These are phyloP conservation scores for Ambastaia sidthimunki DNA, from an alignment of 2,797 vertebrate species.

Conservation along the genomic window DNA sequence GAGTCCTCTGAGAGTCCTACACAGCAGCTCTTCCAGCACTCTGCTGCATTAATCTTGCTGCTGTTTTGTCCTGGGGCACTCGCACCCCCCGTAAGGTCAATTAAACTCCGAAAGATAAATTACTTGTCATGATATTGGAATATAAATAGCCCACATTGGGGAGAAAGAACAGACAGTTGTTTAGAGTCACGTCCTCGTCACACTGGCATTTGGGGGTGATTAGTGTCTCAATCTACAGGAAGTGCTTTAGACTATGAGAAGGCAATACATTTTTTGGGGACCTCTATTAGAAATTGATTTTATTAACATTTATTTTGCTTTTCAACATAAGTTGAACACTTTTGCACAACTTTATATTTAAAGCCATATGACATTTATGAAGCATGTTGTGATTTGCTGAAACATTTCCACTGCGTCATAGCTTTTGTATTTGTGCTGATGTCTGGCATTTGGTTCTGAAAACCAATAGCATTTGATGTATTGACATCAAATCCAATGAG, in stretches of 20 bases:
- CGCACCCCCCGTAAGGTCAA: constrained; percentile 61
- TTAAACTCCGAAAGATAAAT: constrained; percentile 65
- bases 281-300: neutral
- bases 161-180: constrained; percentile 29
- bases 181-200: constrained; percentile 39
- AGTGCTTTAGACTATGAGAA: neutral
- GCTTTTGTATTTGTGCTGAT: no score
- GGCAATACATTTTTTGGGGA: neutral
- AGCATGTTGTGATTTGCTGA: no score
- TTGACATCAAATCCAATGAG: no score
- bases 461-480: no score
- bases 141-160: constrained; percentile 56
- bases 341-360: neutral
- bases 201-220: constrained; percentile 32
- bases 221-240: constrained; percentile 5
- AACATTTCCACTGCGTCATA: no score
- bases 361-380: no score
- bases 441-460: no score
- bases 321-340: neutral
- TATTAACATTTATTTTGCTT: neutral
- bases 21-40: constrained; percentile 46
- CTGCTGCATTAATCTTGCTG: constrained; percentile 64
- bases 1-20: constrained; percentile 60
- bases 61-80: constrained; percentile 56
- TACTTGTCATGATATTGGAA: constrained; percentile 58